phyloP scores from a whole-genome alignment of 2,113 vertebrate species.

The Elephantulus edwardii region DNA sequence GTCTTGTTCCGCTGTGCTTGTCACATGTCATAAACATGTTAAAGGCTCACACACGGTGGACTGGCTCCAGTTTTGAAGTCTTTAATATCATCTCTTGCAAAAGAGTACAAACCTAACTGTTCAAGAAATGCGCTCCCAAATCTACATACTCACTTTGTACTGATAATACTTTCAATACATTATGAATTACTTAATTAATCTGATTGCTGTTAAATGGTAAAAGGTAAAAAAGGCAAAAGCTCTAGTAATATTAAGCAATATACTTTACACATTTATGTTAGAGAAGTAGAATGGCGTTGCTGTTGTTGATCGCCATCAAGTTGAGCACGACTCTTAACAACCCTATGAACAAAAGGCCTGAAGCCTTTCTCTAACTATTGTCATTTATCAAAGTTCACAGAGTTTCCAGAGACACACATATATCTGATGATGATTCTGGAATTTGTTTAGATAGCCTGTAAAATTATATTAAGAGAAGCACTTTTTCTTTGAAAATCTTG shows the following conservation, averaged over 20 bases:
- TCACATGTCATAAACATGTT: constrained; percentile 76
- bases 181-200: background rate
- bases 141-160: constrained; percentile 20
- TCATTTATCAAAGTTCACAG: too few species aligned
- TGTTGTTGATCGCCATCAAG: too few species aligned
- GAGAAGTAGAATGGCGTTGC: constrained; percentile 1
- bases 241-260: background rate
- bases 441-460: constrained; percentile 7
- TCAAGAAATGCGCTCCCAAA: background rate
- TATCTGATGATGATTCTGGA: background rate
- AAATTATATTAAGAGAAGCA: background rate
- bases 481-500: background rate
- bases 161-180: constrained; percentile 11
- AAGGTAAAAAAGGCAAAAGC: background rate
- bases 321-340: too few species aligned
- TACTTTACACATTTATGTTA: background rate
- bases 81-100: constrained; percentile 73
- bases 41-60: constrained; percentile 73
- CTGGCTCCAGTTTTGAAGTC: constrained; percentile 75
- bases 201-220: constrained; percentile 1
- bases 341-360: too few species aligned
- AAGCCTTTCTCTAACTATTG: too few species aligned
- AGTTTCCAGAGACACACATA: background rate
- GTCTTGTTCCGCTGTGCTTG: constrained; percentile 46
- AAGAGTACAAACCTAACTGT: background rate